Evolutionary conservation across 2,797 vertebrate genomes (phyloP).

Genomic region (Lepilemur septentrionalis): DNA sequence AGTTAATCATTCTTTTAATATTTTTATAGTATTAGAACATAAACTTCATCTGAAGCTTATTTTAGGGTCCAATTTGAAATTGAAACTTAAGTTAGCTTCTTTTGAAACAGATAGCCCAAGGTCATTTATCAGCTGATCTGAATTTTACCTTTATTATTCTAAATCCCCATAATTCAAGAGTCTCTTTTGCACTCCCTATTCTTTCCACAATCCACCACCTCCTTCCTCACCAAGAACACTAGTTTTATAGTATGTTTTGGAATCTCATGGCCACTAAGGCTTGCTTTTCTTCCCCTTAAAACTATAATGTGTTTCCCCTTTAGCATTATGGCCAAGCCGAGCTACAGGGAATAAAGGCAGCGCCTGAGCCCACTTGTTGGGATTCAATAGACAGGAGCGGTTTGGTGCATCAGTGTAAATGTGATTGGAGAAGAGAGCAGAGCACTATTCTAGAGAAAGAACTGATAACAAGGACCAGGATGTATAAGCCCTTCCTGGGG

Average conservation of each 20-base stretch:
- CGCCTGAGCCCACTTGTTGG: not conserved
- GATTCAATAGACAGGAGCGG: not conserved
- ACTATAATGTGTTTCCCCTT: not conserved
- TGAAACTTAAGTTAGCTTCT: not conserved
- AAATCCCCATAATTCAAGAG: not conserved
- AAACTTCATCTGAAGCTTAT: not conserved
- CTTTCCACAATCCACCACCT: not conserved
- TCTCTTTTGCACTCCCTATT: not conserved
- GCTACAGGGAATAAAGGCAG: not conserved
- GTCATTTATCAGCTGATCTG: not conserved
- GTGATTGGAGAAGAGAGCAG: not conserved
- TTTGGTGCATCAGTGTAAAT: not conserved
- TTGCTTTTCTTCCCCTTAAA: not conserved
- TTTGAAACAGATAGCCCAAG: not conserved
- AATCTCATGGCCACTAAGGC: not conserved
- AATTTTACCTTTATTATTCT: not conserved
- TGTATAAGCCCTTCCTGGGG: not conserved
- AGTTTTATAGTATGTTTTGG: not conserved
- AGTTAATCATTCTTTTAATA: not conserved
- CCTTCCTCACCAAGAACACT: not conserved
- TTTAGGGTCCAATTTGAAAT: not conserved
- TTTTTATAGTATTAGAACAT: not conserved
- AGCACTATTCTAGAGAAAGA: not conserved
- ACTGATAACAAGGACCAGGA: not conserved
- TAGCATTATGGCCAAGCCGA: not conserved